These are phyloP conservation scores for Indri indri DNA, from an alignment of 2,113 vertebrate species.

Conservation along the genomic window DNA sequence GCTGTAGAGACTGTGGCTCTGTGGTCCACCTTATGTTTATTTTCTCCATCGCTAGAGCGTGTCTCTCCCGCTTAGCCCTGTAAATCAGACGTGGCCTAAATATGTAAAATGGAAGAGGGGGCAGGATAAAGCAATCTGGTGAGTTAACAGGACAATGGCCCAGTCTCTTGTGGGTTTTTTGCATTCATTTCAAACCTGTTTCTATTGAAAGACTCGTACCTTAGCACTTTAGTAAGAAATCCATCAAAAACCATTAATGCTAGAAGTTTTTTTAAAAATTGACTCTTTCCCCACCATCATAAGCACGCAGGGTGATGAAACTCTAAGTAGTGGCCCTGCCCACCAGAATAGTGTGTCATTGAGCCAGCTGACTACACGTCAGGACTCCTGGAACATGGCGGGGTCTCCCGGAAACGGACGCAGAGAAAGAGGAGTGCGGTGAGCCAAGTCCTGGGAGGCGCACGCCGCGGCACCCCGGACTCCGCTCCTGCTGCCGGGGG, in stretches of 20 bases:
- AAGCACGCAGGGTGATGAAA: not conserved
- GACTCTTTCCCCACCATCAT: not conserved
- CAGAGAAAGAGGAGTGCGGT: not conserved
- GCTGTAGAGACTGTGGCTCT: not conserved
- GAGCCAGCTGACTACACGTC: not conserved
- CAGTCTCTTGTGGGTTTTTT: not conserved
- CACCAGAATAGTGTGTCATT: not conserved
- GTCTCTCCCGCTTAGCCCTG: fast-evolving
- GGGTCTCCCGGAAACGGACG: not conserved
- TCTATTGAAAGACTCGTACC: not conserved
- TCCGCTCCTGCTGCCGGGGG: not conserved
- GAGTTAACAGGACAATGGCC: not conserved
- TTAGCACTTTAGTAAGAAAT: not conserved
- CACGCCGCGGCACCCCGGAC: fast-evolving
- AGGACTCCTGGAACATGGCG: not conserved
- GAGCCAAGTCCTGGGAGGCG: not conserved
- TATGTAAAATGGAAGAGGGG: not conserved
- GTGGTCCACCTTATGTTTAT: not conserved
- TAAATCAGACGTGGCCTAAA: not conserved
- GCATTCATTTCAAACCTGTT: not conserved
- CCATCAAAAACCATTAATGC: not conserved
- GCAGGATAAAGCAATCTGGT: not conserved
- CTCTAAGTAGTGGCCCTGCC: not conserved
- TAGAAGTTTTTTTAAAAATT: not conserved
- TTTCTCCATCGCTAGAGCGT: not conserved